Evolutionary conservation across 2,888 invertebrate genomes (phyloP).

Genomic region (Andricus quercusramuli): DNA sequence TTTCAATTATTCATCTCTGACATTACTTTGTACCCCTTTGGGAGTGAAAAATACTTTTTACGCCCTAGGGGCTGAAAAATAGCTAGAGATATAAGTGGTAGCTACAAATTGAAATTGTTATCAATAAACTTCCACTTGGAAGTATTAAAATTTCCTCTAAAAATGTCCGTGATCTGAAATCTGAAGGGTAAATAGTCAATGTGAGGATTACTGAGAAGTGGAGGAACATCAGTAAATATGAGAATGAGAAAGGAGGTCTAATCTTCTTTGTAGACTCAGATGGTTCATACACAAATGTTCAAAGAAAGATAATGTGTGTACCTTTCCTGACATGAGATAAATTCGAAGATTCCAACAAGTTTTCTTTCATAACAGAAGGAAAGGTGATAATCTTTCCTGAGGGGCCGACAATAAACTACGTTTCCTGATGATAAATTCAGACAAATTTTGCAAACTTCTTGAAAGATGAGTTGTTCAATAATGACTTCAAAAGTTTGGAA

Average conservation of each 20-base stretch:
- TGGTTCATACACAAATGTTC: slow-evolving; percentile 16
- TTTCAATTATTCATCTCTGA: too few species aligned
- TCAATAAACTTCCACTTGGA: neutral
- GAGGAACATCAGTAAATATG: slow-evolving; percentile 9
- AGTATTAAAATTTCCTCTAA: neutral
- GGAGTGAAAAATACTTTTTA: too few species aligned
- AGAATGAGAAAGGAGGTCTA: slow-evolving; percentile 19
- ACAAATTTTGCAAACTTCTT: too few species aligned
- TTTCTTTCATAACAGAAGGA: neutral
- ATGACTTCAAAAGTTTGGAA: too few species aligned
- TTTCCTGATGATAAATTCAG: too few species aligned
- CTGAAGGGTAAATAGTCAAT: slow-evolving; percentile 4
- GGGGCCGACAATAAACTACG: neutral
- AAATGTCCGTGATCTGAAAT: neutral
- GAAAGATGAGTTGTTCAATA: too few species aligned
- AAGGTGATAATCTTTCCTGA: neutral
- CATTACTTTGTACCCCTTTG: too few species aligned
- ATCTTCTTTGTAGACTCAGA: slow-evolving; percentile 15
- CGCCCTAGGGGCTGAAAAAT: too few species aligned
- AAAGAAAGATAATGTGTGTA: slow-evolving; percentile 20
- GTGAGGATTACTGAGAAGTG: neutral
- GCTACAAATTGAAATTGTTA: neutral
- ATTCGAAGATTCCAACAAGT: neutral
- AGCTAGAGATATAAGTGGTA: too few species aligned
- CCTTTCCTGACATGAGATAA: neutral